Evolutionary conservation across 92 coral and sea anemone genomes (phyloP), one percentile per base, ranked within the genome.

Genomic region (Montipora capitata): DNA sequence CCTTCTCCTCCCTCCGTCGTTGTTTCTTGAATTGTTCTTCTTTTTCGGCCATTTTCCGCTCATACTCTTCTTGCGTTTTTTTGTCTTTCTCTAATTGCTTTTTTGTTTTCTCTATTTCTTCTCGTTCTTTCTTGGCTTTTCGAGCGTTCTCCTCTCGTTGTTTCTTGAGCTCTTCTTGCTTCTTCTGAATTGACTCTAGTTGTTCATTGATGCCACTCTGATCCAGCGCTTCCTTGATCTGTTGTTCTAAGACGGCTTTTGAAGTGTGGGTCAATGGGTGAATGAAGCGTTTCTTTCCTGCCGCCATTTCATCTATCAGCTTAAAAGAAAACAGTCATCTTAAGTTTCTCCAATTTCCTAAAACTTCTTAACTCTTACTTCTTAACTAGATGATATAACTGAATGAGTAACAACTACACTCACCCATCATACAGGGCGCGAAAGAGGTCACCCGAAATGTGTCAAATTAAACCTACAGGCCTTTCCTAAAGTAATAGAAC

Each of bases 191-290:
- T 20, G 12, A 7, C 72, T 66, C 38, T 5, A 77, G 67, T 16
- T 77, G 41, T 16, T 77, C 63, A 17, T 40, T 77, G 39, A 77
- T 45, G 8, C 67, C 82, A 77, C 63, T 49, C 18, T 51, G 14
- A 1, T 77, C 67, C 68, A 77, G 57, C 18, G 82, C 82, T 39
- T 77, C 41, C 49, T 77, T 0, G 63, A 77, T 14, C 42, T 12
- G 68, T 35, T 38, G 41, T 0, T 66, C 16, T 8, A 66, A 66
- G 3, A 38, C 72, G 16, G 2, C n/a, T 66, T 38, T 11, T 66
- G 72, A 66, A 38, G 72, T 11, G 41, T 20, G 0, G 15, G 72
- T 66, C 3, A 66, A 66, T 27, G 0, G 1, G 72, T 66, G 72
- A 0, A 66, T 27, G 38, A 5, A 66, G 1, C 72, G 15, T 66